phyloP scores from a whole-genome alignment of 2,797 vertebrate genomes.

The Avahi laniger region DNA sequence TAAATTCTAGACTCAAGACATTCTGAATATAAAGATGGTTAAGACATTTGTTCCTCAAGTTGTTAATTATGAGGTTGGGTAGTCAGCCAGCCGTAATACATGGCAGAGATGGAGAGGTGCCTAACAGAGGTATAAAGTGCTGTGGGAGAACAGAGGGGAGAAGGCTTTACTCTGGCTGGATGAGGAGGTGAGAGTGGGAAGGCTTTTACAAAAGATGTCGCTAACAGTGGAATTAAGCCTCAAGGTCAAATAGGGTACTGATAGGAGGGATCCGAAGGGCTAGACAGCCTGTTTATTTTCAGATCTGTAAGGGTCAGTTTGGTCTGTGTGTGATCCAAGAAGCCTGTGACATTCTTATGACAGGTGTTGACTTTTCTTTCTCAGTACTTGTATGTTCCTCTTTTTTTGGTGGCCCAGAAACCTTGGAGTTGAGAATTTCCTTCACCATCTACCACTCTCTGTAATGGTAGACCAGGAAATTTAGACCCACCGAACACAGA shows the following conservation, averaged over 20 bases:
- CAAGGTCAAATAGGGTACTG: not conserved
- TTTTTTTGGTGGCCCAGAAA: not conserved
- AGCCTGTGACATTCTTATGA: not conserved
- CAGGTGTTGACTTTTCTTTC: not conserved
- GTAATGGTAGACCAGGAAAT: not conserved
- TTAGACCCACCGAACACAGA: not conserved
- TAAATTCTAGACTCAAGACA: not conserved
- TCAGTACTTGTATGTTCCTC: not conserved
- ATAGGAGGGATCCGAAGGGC: not conserved
- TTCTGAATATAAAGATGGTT: not conserved
- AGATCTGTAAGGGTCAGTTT: not conserved
- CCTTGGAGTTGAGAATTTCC: not conserved
- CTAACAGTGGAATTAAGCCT: not conserved
- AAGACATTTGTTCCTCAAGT: not conserved
- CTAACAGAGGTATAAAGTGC: not conserved
- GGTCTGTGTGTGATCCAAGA: not conserved
- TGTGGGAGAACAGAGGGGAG: not conserved
- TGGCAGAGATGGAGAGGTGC: not conserved
- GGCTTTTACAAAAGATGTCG: not conserved
- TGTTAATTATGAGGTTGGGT: not conserved
- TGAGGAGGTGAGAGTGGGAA: not conserved
- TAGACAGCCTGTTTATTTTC: not conserved
- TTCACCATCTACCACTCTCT: not conserved
- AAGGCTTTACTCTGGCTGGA: not conserved
- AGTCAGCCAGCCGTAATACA: not conserved